Conservation (phyloP, 2,888 invertebrate genomes). For the Tetramorium bicarinatum region DNA sequence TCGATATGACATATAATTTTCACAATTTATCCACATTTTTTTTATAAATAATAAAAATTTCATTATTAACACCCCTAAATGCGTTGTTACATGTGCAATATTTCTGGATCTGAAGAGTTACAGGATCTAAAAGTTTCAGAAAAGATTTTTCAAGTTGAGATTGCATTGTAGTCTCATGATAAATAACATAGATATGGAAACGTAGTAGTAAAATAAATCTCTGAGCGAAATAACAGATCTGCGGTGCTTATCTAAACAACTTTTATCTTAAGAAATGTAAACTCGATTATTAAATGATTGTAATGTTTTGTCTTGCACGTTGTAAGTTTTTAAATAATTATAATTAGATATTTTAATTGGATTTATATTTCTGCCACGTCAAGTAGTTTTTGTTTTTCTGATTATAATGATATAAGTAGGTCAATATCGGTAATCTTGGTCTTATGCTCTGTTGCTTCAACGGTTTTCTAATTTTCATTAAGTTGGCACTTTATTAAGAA, state of each 20-base stretch:
- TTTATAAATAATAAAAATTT: too few species aligned
- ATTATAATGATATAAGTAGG: slow-evolving; percentile 10
- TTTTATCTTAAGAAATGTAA: neutral
- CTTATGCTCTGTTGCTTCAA: slow-evolving; percentile 18
- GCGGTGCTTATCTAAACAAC: neutral
- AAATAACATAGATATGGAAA: neutral
- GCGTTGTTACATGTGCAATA: neutral
- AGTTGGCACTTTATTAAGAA: slow-evolving; percentile 7
- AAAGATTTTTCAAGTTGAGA: neutral
- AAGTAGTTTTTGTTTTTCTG: neutral
- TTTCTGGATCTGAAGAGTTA: neutral
- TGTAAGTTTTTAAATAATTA: neutral
- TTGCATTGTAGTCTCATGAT: neutral
- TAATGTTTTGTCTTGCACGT: neutral
- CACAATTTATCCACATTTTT: too few species aligned
- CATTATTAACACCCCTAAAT: too few species aligned
- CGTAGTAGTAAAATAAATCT: neutral
- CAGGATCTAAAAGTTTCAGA: neutral
- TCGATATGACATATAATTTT: too few species aligned
- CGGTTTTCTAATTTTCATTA: slow-evolving; percentile 4
- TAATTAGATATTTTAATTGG: neutral
- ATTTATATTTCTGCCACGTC: neutral
- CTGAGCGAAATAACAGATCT: neutral
- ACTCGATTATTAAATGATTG: neutral
- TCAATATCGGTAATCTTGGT: neutral